Base-by-base conservation (phyloP, 2,888 invertebrate genomes). In the Uloborus plumipes region DNA sequence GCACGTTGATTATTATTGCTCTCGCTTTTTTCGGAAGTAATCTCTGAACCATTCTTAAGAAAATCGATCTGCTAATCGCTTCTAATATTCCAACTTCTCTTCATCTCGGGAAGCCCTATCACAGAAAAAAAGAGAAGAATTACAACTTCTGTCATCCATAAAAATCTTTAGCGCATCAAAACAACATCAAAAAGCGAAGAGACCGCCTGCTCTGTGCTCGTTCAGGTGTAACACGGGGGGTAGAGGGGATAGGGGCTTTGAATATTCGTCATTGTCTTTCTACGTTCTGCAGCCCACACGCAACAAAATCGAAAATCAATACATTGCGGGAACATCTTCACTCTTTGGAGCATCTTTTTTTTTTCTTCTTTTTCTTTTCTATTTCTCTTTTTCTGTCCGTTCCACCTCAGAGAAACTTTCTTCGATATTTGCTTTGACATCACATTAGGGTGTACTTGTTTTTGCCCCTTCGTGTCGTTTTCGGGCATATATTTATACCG, bases 401-500 rank as follows among this genome's bases (percentile, higher is more conserved):
- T 55, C 20, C 47, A 31, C 49, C 49, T 75, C 66, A 69, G 62
- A 66, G 71, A 71, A 78, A 78, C 77, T 78, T 71, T 71, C 77
- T 78, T 78, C 71, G 77, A 78, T 78, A 78, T 78, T 77, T 77
- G 77, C 77, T 77, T 77, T 77, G 77, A 77, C 71, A 77, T 71
- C 71, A 58, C 77, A 78, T 78, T 78, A 78, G 77, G 76, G 53
- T 61, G 76, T 76, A 62, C 69, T 76, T 69, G 76, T 67, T 76
- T 39, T 39, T 31, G 15, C 26, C 26, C 53, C 55, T 39, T 39
- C 39, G 39, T 39, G 39, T 39, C 39, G 39, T 39, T 39, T 11
- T 39, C 39, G 39, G 39, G 39, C 7, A 39, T 39, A 39, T 39
- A 39, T 39, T 39, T 39, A 39, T 39, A 39, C 39, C 39, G 39